Evolutionary conservation across 1,140 invertebrate genomes (phyloP).

Genomic region (Drosophila malerkotliana): DNA sequence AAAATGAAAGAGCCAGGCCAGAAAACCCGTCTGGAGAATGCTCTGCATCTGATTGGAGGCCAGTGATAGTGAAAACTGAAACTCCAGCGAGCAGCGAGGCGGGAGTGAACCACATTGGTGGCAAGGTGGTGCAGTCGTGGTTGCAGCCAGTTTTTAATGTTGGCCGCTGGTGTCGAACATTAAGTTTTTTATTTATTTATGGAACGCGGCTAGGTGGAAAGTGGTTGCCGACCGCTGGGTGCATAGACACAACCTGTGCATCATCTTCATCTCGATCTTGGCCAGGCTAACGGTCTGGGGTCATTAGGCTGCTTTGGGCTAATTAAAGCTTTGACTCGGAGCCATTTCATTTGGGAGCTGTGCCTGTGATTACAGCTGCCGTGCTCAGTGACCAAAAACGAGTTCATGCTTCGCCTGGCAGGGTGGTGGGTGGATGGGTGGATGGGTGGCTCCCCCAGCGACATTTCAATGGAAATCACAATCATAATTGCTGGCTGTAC

Average conservation of each 20-base stretch:
- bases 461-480: conserved; percentile 62
- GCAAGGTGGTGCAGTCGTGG: conserved; percentile 6
- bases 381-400: conserved; percentile 67
- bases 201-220: conserved; percentile 64
- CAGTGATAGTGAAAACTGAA: conserved; percentile 75
- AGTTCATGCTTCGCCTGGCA: conserved; percentile 66
- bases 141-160: conserved; percentile 53
- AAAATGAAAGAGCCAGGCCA: background rate
- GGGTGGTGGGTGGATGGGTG: background rate
- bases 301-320: conserved; percentile 45
- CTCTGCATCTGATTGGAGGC: conserved; percentile 52
- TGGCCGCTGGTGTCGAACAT: conserved; percentile 48
- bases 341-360: conserved; percentile 43
- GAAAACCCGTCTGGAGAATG: conserved; percentile 40
- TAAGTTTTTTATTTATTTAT: conserved; percentile 73
- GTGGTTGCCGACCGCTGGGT: conserved; percentile 46
- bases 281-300: conserved; percentile 41
- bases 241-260: conserved; percentile 10
- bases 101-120: conserved; percentile 35
- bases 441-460: conserved; percentile 7
- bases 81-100: conserved; percentile 12
- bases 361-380: conserved; percentile 16
- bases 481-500: conserved; percentile 54
- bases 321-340: conserved; percentile 48
- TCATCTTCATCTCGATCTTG: conserved; percentile 34